A percentile compares a stretch with the other conserved stretches of the same genome.
Evolutionary conservation across 2,797 vertebrate genomes (phyloP).

Genomic region (Hyperoplus immaculatus): DNA sequence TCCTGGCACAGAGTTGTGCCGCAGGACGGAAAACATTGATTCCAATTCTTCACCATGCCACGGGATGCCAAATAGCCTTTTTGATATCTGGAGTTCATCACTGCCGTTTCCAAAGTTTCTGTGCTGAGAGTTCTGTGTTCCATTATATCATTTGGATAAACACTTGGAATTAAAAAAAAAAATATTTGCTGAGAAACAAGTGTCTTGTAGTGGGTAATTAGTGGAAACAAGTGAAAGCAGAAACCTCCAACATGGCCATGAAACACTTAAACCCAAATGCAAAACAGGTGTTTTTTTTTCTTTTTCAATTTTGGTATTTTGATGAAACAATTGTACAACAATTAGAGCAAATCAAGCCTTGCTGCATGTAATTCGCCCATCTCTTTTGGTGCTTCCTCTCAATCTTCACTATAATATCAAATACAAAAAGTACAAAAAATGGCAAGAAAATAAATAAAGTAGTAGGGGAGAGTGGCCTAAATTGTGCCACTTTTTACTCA

Average conservation of each 20-base stretch:
- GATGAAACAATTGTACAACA: slow-evolving; percentile 8
- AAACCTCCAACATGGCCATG: slow-evolving; percentile 23
- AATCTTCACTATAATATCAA: too few species aligned
- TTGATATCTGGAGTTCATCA: not conserved
- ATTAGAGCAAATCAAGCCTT: too few species aligned
- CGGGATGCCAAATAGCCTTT: slow-evolving; percentile 7
- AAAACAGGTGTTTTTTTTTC: slow-evolving; percentile 44
- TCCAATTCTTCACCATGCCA: slow-evolving; percentile 8
- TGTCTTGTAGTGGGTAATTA: slow-evolving; percentile 23
- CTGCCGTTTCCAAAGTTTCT: slow-evolving; percentile 8
- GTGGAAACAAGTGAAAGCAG: slow-evolving; percentile 12
- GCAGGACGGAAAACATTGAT: slow-evolving; percentile 16
- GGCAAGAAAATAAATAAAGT: too few species aligned
- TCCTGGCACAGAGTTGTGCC: not conserved
- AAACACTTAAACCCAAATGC: slow-evolving; percentile 42
- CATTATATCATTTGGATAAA: slow-evolving; percentile 7
- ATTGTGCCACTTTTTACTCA: too few species aligned
- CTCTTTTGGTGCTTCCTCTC: too few species aligned
- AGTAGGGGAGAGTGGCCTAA: too few species aligned
- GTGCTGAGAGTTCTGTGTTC: not conserved
- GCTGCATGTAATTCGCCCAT: too few species aligned
- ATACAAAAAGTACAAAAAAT: too few species aligned
- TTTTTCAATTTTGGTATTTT: slow-evolving; percentile 23
- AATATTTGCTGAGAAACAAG: slow-evolving; percentile 2
- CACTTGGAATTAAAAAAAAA: not conserved